Conservation (phyloP, 2,113 vertebrate species). For the Chunga burmeisteri region DNA sequence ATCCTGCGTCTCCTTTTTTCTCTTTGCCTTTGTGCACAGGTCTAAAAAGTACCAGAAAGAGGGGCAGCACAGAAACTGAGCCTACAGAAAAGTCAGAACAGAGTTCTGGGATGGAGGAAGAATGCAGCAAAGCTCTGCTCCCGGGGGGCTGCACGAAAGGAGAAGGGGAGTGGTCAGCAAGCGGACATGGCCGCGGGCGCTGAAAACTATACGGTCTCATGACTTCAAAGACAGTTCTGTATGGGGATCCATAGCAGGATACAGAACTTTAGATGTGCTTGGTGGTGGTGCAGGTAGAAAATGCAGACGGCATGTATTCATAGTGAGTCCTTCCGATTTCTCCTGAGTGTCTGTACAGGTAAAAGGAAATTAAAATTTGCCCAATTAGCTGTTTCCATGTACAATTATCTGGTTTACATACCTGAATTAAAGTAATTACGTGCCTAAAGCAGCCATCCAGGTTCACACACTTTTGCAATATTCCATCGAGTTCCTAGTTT, state of each 20-base stretch:
- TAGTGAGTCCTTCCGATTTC: neutral
- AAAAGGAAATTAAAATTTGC: conserved; percentile 35
- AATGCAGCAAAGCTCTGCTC: neutral
- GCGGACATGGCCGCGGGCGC: neutral
- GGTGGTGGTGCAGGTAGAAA: neutral
- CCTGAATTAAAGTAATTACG: conserved; percentile 18
- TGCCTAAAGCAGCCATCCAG: conserved; percentile 13
- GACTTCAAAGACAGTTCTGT: neutral
- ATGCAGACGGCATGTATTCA: neutral
- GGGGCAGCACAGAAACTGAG: neutral
- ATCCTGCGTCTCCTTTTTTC: neutral
- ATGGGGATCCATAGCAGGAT: neutral
- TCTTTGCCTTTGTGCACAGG: neutral
- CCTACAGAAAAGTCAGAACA: accelerated
- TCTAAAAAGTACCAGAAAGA: neutral
- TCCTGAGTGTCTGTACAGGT: neutral
- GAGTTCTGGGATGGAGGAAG: neutral
- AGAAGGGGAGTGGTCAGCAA: neutral
- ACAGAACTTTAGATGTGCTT: no score
- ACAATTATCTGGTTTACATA: conserved; percentile 21
- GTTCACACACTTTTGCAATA: neutral
- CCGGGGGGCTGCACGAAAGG: neutral
- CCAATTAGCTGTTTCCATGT: conserved; percentile 44
- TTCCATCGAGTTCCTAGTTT: neutral
- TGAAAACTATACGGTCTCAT: neutral